Base-by-base conservation (phyloP, 2,888 invertebrate species). In the Hydrotaea cyrtoneurina region DNA sequence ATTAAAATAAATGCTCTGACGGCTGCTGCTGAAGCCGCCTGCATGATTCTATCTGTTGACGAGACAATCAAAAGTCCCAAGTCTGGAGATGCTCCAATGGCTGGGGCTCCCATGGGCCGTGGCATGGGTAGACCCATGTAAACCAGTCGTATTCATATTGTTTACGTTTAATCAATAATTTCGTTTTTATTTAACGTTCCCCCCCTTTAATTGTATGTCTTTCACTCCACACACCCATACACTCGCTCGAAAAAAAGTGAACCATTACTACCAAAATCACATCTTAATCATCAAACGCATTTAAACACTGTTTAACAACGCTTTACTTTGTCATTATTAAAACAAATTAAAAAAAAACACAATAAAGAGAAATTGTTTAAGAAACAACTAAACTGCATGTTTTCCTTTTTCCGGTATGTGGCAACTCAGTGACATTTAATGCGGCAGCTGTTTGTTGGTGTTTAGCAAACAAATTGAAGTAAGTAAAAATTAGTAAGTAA, bases 41-140 rank as follows among this genome's bases (percentile, higher is more conserved):
- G 98, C 88, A 95, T 99, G 90, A 94, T 99, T 88, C 94, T 99
- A 8, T 98, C 98, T 0, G 98, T 99, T 0, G 99, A 99, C 91
- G 99, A 99, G 93, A 99, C 99, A 0, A 98, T 99, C 88, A 98
- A 98, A 93, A 98, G 98, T 92, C 97, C 95, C 50, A 96, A 96
- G 89, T 94, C 95, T 43, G 93, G 93, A 10, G 90, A 89, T 23
- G 78, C 88, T 7, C 90, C 90, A 0, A 91, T 90, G 90, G 92
- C 93, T 79, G 93, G 93, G 31, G 94, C 93, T 3, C 93, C 93
- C 84, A 94, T 94, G 21, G 96, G 95, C 8, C 93, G 95, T 85
- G 95, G 95, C 69, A 96, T 96, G 95, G 96, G 96, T 15, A 93
- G 96, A 88, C 97, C 97, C 19, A 95, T 95, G 93, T 92, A 91